A percentile compares a stretch with the other conserved stretches of the same genome.
phyloP scores from a whole-genome alignment of 2,888 invertebrate species.

The Drosophila helvetica region DNA sequence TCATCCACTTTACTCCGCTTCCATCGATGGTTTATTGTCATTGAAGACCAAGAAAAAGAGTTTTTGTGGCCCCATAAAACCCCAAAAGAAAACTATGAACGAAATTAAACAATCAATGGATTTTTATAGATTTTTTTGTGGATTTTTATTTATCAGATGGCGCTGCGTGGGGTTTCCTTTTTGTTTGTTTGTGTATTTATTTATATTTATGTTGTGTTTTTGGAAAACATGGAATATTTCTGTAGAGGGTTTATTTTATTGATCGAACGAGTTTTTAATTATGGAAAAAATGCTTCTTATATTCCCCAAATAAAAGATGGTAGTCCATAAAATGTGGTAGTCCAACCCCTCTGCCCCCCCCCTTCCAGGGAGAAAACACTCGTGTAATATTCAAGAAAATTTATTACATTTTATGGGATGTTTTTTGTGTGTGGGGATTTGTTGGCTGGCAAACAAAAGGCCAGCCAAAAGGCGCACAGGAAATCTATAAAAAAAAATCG shows the following conservation, averaged over 20 bases:
- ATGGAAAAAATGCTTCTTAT: slow-evolving; percentile 41
- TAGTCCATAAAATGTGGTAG: slow-evolving; percentile 30
- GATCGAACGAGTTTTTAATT: slow-evolving; percentile 46
- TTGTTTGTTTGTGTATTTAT: slow-evolving; percentile 10
- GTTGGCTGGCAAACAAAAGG: slow-evolving; percentile 40
- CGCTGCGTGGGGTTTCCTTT: slow-evolving; percentile 65
- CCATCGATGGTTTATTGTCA: slow-evolving; percentile 70
- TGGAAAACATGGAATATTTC: slow-evolving; percentile 2
- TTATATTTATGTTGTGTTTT: slow-evolving; percentile 37
- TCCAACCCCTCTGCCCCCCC: background rate
- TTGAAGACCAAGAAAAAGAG: slow-evolving; percentile 31
- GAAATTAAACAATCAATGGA: slow-evolving; percentile 73
- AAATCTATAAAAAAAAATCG: slow-evolving; percentile 27
- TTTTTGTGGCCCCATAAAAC: slow-evolving; percentile 61
- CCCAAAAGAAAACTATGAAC: slow-evolving; percentile 54
- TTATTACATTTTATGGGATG: slow-evolving; percentile 47
- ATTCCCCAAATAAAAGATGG: slow-evolving; percentile 30
- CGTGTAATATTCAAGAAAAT: slow-evolving; percentile 47
- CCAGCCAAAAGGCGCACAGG: slow-evolving; percentile 27
- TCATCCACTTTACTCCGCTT: slow-evolving; percentile 37
- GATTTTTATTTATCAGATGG: slow-evolving; percentile 57
- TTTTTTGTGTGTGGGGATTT: slow-evolving; percentile 7
- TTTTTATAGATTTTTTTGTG: slow-evolving; percentile 28
- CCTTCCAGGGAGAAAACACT: slow-evolving; percentile 32
- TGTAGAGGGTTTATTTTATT: background rate